Evolutionary conservation across 2,888 invertebrate genomes (phyloP).

Genomic region (Apodemia mormo): DNA sequence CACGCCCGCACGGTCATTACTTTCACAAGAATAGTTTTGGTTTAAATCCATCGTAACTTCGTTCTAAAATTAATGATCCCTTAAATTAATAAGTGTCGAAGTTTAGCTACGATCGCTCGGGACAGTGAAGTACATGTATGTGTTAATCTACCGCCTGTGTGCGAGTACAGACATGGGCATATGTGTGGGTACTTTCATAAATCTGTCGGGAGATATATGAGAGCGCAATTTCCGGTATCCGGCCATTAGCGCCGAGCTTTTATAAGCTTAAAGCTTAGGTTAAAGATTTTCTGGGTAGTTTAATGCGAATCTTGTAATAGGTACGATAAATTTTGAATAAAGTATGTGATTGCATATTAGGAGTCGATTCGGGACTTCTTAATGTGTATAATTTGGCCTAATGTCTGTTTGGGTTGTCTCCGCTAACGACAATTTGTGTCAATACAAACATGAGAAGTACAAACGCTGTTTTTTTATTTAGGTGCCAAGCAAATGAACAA

Average conservation of each 20-base stretch:
- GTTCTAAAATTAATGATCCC: slow-evolving; percentile 69
- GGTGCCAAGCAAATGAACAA: background rate
- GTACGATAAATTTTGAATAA: slow-evolving; percentile 81
- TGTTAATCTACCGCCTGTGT: slow-evolving; percentile 45
- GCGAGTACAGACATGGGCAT: slow-evolving; percentile 74
- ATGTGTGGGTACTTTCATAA: slow-evolving; percentile 91
- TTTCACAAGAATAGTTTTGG: slow-evolving; percentile 34
- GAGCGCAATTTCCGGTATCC: slow-evolving; percentile 95
- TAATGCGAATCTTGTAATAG: slow-evolving; percentile 82
- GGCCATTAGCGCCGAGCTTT: slow-evolving; percentile 89
- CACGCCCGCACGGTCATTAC: slow-evolving; percentile 7
- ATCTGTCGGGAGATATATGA: slow-evolving; percentile 94
- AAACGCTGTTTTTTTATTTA: slow-evolving; percentile 26
- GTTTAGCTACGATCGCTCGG: slow-evolving; percentile 52
- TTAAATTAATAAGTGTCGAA: slow-evolving; percentile 78
- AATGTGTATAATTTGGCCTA: slow-evolving; percentile 80
- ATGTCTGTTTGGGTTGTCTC: slow-evolving; percentile 64
- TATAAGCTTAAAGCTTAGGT: slow-evolving; percentile 85
- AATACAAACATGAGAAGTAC: slow-evolving; percentile 33
- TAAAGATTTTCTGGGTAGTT: slow-evolving; percentile 83
- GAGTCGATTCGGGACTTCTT: slow-evolving; percentile 78
- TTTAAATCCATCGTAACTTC: slow-evolving; percentile 48
- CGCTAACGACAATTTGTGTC: slow-evolving; percentile 38
- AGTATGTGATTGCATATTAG: slow-evolving; percentile 82
- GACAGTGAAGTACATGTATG: slow-evolving; percentile 42